Evolutionary conservation across 2,797 vertebrate species (phyloP), one percentile per base, ranked within the genome.

Genomic region (Sorex maritimensis): DNA sequence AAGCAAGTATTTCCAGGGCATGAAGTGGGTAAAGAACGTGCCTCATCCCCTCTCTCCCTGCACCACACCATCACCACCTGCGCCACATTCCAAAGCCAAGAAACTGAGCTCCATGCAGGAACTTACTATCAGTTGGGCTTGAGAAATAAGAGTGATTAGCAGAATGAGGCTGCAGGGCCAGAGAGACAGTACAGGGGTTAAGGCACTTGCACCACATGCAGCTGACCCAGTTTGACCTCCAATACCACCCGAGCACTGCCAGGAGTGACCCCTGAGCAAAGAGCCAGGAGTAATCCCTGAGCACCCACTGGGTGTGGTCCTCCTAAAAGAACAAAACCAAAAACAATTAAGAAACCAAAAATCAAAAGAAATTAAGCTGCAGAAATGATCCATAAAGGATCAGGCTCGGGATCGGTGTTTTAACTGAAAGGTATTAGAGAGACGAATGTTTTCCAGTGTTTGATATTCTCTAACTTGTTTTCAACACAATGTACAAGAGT

Each of bases 371-470:
- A 55, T 6, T 7, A 1, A 10, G 12, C 3, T 8, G 7, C 38
- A 63, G 34, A 84, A 86, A 17, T 1, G 1, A 83, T 61, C 21
- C 23, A n/a, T 13, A 34, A 67, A 68, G 65, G 2, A 65, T 34
- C 17, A 72, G 26, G 21, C 17, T 38, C 1, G 4, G 23, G 8
- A 24, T 13, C 91, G 41, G 26, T 23, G 46, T 41, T 82, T 67
- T 52, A 90, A 24, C 12, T 44, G 75, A 21, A 95, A 88, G 82
- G 24, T 58, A 65, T 10, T 44, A 28, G 72, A 38, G 21, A 78
- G 73, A 72, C 21, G 46, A 67, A 82, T 2, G 1, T 74, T 78
- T 88, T 73, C 21, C 85, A 83, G 23, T 15, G 86, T 26, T 21
- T 52, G 13, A 26, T 19, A 87, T 85, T 81, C 73, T 44, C 21